Conservation (phyloP, 2,113 vertebrate genomes). For the Elephantulus edwardii region DNA sequence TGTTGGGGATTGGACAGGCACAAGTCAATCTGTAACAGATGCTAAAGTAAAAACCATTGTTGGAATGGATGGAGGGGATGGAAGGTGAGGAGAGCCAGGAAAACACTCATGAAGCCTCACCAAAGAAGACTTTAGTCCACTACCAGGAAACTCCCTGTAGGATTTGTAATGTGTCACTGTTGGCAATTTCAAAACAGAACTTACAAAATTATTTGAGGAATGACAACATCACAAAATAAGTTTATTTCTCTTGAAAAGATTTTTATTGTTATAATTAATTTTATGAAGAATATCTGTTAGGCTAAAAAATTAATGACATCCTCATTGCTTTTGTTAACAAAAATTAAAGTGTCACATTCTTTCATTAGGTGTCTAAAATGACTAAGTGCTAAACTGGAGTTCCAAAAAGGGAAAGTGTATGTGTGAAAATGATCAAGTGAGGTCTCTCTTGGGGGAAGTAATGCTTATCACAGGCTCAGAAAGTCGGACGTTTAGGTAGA, state of each 20-base stretch:
- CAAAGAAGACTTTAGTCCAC: background rate
- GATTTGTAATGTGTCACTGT: background rate
- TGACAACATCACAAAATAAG: background rate
- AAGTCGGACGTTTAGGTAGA: background rate
- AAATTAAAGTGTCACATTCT: background rate
- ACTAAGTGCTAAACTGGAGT: background rate
- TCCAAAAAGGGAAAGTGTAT: background rate
- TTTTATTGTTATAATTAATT: background rate
- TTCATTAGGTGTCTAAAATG: background rate
- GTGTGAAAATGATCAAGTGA: background rate
- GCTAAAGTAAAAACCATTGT: background rate
- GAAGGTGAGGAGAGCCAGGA: too few species aligned
- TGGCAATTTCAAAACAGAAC: background rate
- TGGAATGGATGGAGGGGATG: too few species aligned
- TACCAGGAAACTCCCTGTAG: accelerated
- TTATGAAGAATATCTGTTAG: background rate
- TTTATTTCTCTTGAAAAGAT: background rate
- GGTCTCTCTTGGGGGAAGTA: background rate
- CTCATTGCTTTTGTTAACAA: slow-evolving; percentile 20
- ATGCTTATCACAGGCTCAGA: background rate
- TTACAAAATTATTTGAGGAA: background rate
- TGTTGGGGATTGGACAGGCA: background rate
- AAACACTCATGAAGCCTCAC: background rate
- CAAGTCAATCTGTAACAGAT: background rate
- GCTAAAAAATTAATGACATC: background rate